Base-by-base conservation (phyloP, 2,888 invertebrate genomes). In the Cantharis rustica region DNA sequence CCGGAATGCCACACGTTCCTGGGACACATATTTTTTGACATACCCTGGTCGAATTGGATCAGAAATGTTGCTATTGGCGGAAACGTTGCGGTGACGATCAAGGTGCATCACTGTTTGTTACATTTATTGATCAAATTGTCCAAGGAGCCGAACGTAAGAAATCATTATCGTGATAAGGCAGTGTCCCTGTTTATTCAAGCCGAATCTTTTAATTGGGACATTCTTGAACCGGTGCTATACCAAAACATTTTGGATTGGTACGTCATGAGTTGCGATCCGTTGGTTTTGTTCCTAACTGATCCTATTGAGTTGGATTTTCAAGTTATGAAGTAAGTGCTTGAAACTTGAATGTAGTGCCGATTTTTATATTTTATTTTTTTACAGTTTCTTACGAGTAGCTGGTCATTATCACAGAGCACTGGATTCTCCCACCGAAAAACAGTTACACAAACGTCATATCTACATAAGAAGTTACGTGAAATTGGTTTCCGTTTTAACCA, bases 201-300 rank as follows among this genome's bases (percentile, higher is more conserved):
- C 2, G 90, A 92, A 76, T 88, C 89, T 75, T 93, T 92, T 86
- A 90, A 92, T 1, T 94, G 94, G 94, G 89, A 91, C 78, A 85
- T 91, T 61, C 88, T 94, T 3, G 93, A 93, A 76, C 90, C 91
- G 13, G 85, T 87, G 17, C 89, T 90, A 31, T 91, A 93, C 82
- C 93, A 94, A 83, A 90, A 91, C 74, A 90, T 94, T 47, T 89
- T 93, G 81, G 93, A 93, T 85, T 95, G 95, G 94, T 93, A 93
- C 81, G 91, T 94, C 10, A 92, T 92, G 90, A 92, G 92, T 78
- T 92, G 93, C 82, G 94, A 95, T 87, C 92, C 94, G 0, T 88
- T 90, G 71, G 93, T 94, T 75, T 90, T 94, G 31, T 88, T 95
- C 17, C 89, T 88, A 82, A 84, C 88, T 27, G 90, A 90, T 77